These are phyloP conservation scores for Leptarthrus brevirostris DNA, from an alignment of 2,888 invertebrate species.

Conservation along the genomic window DNA sequence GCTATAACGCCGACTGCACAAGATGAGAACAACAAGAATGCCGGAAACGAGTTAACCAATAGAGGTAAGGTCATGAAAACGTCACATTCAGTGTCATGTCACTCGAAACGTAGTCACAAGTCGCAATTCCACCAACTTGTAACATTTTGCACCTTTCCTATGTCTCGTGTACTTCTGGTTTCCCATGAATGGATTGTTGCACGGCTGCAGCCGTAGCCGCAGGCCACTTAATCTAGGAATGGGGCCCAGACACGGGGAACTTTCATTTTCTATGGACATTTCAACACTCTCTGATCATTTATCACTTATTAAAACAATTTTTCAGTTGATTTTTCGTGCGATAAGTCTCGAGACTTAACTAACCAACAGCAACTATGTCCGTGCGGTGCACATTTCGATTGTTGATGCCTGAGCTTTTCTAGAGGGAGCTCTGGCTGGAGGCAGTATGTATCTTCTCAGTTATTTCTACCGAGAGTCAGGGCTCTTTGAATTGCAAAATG, in stretches of 20 bases:
- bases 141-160: not conserved
- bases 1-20: constrained; percentile 59
- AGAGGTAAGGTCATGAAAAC: constrained; percentile 60
- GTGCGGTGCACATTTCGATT: not conserved
- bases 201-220: not conserved
- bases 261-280: constrained; percentile 51
- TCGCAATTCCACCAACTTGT: too few species aligned
- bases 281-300: constrained; percentile 51
- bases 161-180: not conserved
- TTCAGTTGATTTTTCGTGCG: constrained; percentile 48
- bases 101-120: not conserved
- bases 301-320: constrained; percentile 52
- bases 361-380: not conserved
- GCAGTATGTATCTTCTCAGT: constrained; percentile 1
- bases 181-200: constrained; percentile 15
- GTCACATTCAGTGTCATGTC: not conserved
- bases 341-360: constrained; percentile 33
- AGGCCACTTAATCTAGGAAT: too few species aligned
- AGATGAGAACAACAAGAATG: constrained; percentile 66
- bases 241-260: constrained; percentile 15
- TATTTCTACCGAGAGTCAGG: constrained; percentile 14
- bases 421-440: not conserved
- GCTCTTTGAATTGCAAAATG: constrained; percentile 10
- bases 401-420: not conserved
- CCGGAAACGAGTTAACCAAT: constrained; percentile 66